phyloP scores from a whole-genome alignment of 2,888 invertebrate species.

The Rutpela maculata region DNA sequence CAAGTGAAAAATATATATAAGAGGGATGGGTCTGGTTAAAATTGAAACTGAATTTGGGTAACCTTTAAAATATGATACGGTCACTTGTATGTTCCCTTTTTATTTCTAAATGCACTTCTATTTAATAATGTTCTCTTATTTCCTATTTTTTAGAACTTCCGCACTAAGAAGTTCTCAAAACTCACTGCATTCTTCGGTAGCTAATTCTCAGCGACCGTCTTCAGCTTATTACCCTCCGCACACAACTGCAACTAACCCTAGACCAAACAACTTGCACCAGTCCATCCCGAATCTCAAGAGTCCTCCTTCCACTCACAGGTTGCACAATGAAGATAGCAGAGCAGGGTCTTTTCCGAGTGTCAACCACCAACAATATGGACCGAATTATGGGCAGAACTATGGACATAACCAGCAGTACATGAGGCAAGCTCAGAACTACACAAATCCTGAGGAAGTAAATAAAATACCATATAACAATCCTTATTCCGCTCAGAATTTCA shows the following conservation, averaged over 20 bases:
- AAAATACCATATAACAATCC: constrained; percentile 55
- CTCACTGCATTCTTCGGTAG: constrained; percentile 76
- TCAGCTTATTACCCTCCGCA: constrained; percentile 76
- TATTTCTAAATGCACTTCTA: neutral
- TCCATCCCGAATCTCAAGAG: constrained; percentile 74
- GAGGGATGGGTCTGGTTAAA: too few relatives aligned
- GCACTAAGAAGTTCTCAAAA: constrained; percentile 80
- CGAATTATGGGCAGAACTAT: constrained; percentile 51
- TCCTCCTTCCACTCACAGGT: constrained; percentile 66
- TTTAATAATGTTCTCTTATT: neutral
- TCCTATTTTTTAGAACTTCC: constrained; percentile 70
- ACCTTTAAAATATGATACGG: too few relatives aligned
- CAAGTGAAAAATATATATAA: too few relatives aligned
- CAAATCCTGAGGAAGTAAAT: constrained; percentile 51
- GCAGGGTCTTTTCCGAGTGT: constrained; percentile 67
- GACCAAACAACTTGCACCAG: constrained; percentile 70
- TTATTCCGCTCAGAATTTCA: constrained; percentile 48
- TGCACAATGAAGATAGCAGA: constrained; percentile 61
- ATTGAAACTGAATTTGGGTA: too few relatives aligned
- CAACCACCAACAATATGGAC: constrained; percentile 62
- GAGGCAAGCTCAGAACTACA: constrained; percentile 58
- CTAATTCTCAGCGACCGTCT: constrained; percentile 76
- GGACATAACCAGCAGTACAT: constrained; percentile 42
- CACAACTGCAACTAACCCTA: constrained; percentile 57
- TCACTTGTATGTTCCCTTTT: neutral